These are phyloP conservation scores for Conomelus anceps DNA, from an alignment of 2,888 invertebrate genomes.

Conservation along the genomic window DNA sequence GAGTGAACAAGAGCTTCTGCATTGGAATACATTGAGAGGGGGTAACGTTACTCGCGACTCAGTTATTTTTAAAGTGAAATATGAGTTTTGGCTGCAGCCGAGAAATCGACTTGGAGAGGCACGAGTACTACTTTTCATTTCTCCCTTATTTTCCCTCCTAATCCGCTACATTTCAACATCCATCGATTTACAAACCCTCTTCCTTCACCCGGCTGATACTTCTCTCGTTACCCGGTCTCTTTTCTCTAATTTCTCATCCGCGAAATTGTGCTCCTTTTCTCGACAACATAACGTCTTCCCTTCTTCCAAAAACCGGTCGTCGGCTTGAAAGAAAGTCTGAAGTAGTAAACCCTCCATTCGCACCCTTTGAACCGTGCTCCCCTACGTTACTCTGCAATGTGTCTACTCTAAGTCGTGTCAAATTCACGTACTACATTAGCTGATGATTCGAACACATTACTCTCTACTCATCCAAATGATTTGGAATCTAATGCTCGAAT, in stretches of 20 bases:
- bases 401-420: background rate
- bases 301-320: background rate
- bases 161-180: background rate
- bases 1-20: background rate
- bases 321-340: background rate
- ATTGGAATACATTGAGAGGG: background rate
- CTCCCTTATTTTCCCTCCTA: background rate
- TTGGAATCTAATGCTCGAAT: background rate
- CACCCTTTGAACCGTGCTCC: background rate
- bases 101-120: background rate
- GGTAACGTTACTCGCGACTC: background rate
- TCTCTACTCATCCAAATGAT: background rate
- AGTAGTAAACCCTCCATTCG: background rate
- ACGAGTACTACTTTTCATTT: background rate
- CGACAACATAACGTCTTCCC: background rate
- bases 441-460: background rate
- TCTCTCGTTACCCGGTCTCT: background rate
- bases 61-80: background rate
- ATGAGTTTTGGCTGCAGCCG: background rate
- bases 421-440: background rate
- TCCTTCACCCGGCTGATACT: background rate
- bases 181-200: background rate
- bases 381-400: background rate
- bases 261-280: background rate
- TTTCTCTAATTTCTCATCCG: background rate